A percentile compares a stretch with the other conserved stretches of the same genome.
Conservation (phyloP, 2,113 vertebrate genomes). For the Phodopus roborovskii region DNA sequence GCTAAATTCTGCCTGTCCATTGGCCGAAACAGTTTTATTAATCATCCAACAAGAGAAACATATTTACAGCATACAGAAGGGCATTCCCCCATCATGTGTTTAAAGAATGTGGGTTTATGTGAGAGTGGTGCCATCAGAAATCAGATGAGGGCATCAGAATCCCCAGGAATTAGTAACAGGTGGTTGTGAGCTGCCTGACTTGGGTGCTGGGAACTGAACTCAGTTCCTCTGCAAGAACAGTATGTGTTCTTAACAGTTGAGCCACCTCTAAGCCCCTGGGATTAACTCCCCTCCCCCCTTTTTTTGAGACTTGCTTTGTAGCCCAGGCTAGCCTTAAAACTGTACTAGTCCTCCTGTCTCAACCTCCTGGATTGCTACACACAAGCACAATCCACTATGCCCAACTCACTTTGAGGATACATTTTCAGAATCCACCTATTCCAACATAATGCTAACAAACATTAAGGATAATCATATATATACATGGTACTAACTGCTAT, state of each 20-base stretch:
- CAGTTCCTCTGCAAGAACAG: background rate
- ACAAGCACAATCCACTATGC: background rate
- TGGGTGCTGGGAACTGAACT: background rate
- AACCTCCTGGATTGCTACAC: background rate
- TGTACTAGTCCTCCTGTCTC: background rate
- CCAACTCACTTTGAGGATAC: constrained; percentile 7
- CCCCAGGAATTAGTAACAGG: background rate
- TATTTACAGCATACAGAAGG: too few relatives aligned
- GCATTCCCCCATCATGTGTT: too few relatives aligned
- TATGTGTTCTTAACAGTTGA: background rate
- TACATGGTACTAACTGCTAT: background rate
- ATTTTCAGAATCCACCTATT: constrained; percentile 42
- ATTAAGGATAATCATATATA: background rate
- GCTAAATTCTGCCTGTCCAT: too few relatives aligned
- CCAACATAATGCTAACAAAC: constrained; percentile 18
- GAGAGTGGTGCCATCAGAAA: background rate
- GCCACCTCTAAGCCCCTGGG: background rate
- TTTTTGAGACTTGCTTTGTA: background rate
- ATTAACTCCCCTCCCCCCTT: background rate
- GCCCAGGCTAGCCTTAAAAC: background rate
- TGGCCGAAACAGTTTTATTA: too few relatives aligned
- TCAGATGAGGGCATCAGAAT: background rate
- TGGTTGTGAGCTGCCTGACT: background rate
- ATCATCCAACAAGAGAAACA: too few relatives aligned
- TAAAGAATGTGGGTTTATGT: background rate